phyloP scores from a whole-genome alignment of 1,140 invertebrate species.

The Ceratina australensis region DNA sequence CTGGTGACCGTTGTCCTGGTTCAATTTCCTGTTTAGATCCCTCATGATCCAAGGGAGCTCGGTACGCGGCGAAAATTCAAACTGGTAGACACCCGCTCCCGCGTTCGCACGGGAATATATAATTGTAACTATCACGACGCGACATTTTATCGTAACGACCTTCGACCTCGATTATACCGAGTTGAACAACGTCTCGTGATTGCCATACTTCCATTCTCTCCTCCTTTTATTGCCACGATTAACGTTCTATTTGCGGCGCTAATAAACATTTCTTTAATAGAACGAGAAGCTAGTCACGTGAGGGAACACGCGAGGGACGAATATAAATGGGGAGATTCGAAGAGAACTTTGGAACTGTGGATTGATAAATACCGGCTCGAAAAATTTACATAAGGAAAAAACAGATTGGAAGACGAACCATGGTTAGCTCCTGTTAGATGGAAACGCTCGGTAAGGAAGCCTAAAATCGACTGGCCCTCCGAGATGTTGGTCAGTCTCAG shows the following conservation, averaged over 20 bases:
- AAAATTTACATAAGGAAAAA: too few relatives aligned
- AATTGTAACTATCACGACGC: slow-evolving; percentile 3
- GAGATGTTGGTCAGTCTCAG: too few relatives aligned
- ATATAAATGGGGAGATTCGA: not conserved
- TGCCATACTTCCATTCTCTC: not conserved
- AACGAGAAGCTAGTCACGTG: not conserved
- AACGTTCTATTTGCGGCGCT: slow-evolving; percentile 2
- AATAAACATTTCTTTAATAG: too few relatives aligned
- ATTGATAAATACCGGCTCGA: too few relatives aligned
- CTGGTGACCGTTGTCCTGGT: not conserved
- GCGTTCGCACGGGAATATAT: too few relatives aligned
- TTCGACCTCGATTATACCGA: slow-evolving; percentile 11
- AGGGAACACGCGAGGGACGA: not conserved
- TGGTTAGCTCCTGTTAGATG: too few relatives aligned
- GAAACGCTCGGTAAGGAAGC: too few relatives aligned
- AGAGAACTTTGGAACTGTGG: too few relatives aligned
- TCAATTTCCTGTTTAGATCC: slow-evolving; percentile 44
- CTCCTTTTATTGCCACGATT: not conserved
- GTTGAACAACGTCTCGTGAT: slow-evolving; percentile 22
- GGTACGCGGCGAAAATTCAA: not conserved
- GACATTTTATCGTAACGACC: slow-evolving; percentile 18
- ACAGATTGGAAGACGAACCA: too few relatives aligned
- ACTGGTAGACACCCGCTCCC: slow-evolving; percentile 5
- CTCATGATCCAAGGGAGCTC: slow-evolving; percentile 14
- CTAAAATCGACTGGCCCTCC: too few relatives aligned